These are phyloP conservation scores for Setophaga coronata DNA, from an alignment of 2,113 vertebrate species.

Conservation along the genomic window DNA sequence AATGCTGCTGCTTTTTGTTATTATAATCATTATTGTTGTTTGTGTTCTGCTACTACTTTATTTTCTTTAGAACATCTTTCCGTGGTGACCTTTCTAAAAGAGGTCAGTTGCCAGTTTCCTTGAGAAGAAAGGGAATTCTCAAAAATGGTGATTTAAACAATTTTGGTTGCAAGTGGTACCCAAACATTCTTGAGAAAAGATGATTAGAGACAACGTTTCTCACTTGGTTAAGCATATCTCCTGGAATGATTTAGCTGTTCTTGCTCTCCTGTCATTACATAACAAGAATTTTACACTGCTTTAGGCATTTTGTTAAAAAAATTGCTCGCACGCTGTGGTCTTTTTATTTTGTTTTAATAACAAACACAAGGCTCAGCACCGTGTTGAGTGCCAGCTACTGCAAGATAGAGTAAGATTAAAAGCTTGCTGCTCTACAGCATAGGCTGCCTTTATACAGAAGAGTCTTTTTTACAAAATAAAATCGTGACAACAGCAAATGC, in stretches of 20 bases:
- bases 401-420: conserved; percentile 15
- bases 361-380: background rate
- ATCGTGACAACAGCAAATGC: background rate
- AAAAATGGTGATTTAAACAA: background rate
- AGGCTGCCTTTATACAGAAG: background rate
- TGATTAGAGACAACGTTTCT: background rate
- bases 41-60: background rate
- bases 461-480: background rate
- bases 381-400: background rate
- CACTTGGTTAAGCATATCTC: conserved; percentile 52
- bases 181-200: conserved; percentile 17
- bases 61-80: background rate
- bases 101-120: background rate
- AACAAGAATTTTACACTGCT: conserved; percentile 44
- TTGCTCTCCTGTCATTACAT: conserved; percentile 40
- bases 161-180: background rate
- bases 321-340: background rate
- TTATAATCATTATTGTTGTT: background rate
- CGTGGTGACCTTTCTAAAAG: background rate
- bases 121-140: background rate
- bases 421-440: background rate
- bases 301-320: conserved; percentile 22
- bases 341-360: background rate
- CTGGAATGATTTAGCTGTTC: conserved; percentile 45
- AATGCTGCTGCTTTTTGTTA: background rate